Percentiles rank a stretch among this genome's conserved stretches.
Conservation (phyloP, 2,888 invertebrate genomes). For the Petrolisthes cinctipes region DNA sequence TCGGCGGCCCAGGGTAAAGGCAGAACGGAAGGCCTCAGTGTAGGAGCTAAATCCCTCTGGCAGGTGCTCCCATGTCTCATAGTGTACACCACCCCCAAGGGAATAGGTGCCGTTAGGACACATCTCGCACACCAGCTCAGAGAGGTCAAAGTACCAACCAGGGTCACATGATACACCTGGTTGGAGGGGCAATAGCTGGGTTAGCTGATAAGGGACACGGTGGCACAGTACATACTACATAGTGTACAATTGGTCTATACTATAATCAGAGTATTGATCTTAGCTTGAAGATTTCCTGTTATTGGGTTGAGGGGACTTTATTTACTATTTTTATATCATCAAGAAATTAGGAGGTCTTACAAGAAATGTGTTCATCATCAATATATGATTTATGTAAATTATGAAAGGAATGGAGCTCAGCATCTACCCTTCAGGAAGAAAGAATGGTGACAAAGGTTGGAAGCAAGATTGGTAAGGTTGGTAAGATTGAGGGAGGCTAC, state of each 20-base stretch:
- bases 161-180: constrained; percentile 72
- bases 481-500: background rate
- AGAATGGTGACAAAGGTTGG: background rate
- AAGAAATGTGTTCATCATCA: too few relatives aligned
- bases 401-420: too few relatives aligned
- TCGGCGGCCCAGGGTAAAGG: constrained; percentile 68
- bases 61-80: constrained; percentile 73
- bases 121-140: constrained; percentile 72
- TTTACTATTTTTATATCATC: too few relatives aligned
- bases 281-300: too few relatives aligned
- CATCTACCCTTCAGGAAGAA: background rate
- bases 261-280: too few relatives aligned
- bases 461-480: background rate
- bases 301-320: too few relatives aligned
- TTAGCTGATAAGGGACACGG: background rate
- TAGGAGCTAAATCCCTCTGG: constrained; percentile 72
- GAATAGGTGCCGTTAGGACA: constrained; percentile 74
- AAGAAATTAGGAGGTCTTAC: too few relatives aligned
- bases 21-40: constrained; percentile 69
- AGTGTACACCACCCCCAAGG: constrained; percentile 74
- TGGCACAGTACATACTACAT: background rate
- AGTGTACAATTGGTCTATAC: background rate
- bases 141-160: constrained; percentile 73
- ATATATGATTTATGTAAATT: too few relatives aligned
- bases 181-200: constrained; percentile 16